Percentiles rank a stretch among this genome's conserved stretches.
phyloP scores from a whole-genome alignment of 2,888 invertebrate genomes.

The Psylliodes chrysocephalus region DNA sequence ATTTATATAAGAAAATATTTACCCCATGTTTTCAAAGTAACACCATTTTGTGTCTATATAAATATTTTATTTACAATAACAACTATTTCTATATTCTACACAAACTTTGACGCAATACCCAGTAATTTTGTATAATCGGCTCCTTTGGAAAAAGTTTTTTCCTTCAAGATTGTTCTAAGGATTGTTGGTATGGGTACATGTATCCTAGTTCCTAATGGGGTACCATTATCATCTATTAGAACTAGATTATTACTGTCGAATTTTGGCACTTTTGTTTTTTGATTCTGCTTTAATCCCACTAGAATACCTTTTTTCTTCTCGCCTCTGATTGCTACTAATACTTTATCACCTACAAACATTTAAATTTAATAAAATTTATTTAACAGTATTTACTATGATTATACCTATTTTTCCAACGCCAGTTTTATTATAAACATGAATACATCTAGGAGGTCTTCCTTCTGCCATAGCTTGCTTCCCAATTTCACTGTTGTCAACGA shows the following conservation, averaged over 20 bases:
- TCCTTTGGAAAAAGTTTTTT: constrained; percentile 82
- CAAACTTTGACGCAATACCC: constrained; percentile 89
- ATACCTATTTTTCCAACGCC: constrained; percentile 73
- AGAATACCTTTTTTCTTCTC: constrained; percentile 94
- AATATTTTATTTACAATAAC: too few relatives aligned
- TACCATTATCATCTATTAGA: constrained; percentile 92
- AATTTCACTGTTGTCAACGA: constrained; percentile 96
- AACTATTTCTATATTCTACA: constrained; percentile 63
- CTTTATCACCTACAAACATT: constrained; percentile 86
- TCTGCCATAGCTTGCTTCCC: constrained; percentile 95
- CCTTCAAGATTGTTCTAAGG: constrained; percentile 84
- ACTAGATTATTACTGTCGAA: constrained; percentile 97
- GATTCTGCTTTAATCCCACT: constrained; percentile 87
- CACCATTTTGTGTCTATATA: background rate
- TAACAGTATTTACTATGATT: background rate
- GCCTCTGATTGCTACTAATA: constrained; percentile 93
- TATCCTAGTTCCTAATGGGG: constrained; percentile 94
- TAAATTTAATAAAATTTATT: constrained; percentile 19
- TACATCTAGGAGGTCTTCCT: constrained; percentile 92
- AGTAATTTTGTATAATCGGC: constrained; percentile 93
- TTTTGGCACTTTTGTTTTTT: constrained; percentile 83
- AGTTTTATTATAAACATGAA: constrained; percentile 92
- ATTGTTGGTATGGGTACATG: constrained; percentile 94
- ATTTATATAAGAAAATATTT: too few relatives aligned
- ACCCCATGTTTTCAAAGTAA: constrained; percentile 2